phyloP scores from a whole-genome alignment of 2,113 vertebrate genomes.

The Sapajus apella region DNA sequence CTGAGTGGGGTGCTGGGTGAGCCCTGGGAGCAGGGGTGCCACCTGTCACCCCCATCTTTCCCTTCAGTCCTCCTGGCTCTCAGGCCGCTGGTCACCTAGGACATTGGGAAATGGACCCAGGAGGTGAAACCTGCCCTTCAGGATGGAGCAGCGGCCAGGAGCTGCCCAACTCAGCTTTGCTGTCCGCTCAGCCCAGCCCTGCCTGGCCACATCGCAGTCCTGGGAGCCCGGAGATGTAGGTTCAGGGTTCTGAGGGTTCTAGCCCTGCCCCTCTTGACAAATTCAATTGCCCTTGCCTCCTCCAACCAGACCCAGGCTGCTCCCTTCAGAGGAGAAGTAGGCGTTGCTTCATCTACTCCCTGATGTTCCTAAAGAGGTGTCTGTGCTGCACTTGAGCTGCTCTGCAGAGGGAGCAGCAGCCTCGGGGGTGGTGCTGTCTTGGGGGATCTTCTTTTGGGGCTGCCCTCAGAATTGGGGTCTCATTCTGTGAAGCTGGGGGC shows the following conservation, averaged over 20 bases:
- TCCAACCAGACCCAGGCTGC: neutral
- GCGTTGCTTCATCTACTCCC: too few relatives aligned
- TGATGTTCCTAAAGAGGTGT: too few relatives aligned
- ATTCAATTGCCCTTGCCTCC: too few relatives aligned
- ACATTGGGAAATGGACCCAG: too few relatives aligned
- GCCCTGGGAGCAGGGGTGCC: too few relatives aligned
- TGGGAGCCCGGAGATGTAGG: neutral
- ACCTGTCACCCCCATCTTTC: too few relatives aligned
- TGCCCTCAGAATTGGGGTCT: neutral
- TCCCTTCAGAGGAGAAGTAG: neutral
- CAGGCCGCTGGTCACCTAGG: too few relatives aligned
- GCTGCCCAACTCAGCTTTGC: too few relatives aligned
- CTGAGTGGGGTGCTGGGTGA: too few relatives aligned
- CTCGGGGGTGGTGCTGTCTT: rapidly evolving
- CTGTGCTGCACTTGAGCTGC: neutral
- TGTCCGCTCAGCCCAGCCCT: neutral
- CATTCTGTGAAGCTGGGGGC: neutral
- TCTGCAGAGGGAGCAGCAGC: neutral
- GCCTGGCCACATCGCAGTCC: neutral
- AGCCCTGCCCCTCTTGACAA: too few relatives aligned
- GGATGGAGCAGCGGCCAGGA: neutral
- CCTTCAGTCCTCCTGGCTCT: too few relatives aligned
- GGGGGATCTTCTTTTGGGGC: neutral
- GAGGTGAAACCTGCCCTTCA: too few relatives aligned
- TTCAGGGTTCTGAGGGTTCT: neutral